phyloP scores from a whole-genome alignment of 2,113 vertebrate species.

The Protobothrops mucrosquamatus region DNA sequence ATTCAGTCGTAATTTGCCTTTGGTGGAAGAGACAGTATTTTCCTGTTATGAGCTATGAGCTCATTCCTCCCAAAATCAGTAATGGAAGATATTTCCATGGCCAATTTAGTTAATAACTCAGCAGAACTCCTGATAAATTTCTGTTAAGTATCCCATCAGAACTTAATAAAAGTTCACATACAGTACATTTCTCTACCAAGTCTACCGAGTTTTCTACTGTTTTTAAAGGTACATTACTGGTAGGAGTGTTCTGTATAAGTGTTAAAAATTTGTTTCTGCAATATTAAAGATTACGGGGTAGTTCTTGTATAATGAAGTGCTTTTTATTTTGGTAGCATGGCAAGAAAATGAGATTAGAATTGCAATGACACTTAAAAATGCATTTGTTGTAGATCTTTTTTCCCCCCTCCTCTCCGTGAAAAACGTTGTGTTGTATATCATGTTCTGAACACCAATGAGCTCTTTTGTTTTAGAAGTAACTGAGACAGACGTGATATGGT shows the following conservation, averaged over 20 bases:
- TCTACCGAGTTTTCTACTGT: neutral
- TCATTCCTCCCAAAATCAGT: neutral
- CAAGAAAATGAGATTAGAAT: conserved; percentile 3
- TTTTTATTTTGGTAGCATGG: neutral
- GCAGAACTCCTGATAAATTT: neutral
- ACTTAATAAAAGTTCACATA: neutral
- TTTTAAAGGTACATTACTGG: neutral
- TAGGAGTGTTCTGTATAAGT: neutral
- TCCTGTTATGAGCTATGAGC: neutral
- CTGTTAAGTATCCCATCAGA: neutral
- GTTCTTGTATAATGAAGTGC: neutral
- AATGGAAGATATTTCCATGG: neutral
- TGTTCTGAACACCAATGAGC: conserved; percentile 60
- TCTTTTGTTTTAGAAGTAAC: conserved; percentile 66
- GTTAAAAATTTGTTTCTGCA: neutral
- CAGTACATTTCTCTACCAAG: neutral
- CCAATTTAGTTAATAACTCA: neutral
- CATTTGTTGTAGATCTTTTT: conserved; percentile 45
- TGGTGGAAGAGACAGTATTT: neutral
- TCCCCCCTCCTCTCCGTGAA: conserved; percentile 2
- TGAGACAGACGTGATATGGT: conserved; percentile 63
- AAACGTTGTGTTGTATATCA: conserved; percentile 51
- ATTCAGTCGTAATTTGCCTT: neutral
- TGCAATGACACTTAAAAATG: neutral
- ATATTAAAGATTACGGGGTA: neutral